Percentiles rank a stretch among this genome's conserved stretches.
These are phyloP conservation scores for Physocephala rufipes DNA, from an alignment of 2,888 invertebrate species.

Conservation along the genomic window DNA sequence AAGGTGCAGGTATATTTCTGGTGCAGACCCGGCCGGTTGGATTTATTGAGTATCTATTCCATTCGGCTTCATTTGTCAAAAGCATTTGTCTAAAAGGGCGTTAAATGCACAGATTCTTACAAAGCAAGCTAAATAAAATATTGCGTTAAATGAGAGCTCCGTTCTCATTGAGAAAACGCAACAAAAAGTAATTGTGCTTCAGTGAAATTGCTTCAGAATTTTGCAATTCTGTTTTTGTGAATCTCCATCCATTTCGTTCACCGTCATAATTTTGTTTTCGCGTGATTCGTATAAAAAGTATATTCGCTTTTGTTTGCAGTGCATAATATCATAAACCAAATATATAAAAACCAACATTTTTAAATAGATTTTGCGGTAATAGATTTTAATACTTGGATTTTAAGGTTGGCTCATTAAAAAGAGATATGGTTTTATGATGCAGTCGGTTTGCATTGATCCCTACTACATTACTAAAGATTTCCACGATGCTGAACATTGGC, in stretches of 20 bases:
- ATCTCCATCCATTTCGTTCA: neutral
- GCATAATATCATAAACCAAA: neutral
- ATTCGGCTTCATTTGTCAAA: neutral
- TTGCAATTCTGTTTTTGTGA: conserved; percentile 13
- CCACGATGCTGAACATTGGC: neutral
- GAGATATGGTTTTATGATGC: conserved; percentile 17
- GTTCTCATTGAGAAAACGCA: neutral
- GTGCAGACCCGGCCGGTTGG: no score
- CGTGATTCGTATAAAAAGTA: conserved; percentile 17
- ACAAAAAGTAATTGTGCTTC: neutral
- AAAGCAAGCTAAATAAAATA: neutral
- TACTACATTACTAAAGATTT: conserved; percentile 18
- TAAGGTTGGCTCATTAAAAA: no score
- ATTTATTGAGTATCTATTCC: no score
- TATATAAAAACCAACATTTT: neutral
- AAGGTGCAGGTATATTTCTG: no score
- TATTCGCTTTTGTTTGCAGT: neutral
- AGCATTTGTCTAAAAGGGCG: neutral
- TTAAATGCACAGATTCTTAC: neutral
- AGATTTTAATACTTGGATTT: neutral
- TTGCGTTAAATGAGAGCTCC: neutral
- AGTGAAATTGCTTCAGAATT: neutral
- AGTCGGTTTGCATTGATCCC: conserved; percentile 2
- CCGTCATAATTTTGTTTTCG: conserved; percentile 18
- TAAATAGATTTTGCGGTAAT: neutral